Percentiles rank a stretch among this genome's conserved stretches.
Evolutionary conservation across 2,113 vertebrate species (phyloP).

Genomic region (Paratilapia polleni): DNA sequence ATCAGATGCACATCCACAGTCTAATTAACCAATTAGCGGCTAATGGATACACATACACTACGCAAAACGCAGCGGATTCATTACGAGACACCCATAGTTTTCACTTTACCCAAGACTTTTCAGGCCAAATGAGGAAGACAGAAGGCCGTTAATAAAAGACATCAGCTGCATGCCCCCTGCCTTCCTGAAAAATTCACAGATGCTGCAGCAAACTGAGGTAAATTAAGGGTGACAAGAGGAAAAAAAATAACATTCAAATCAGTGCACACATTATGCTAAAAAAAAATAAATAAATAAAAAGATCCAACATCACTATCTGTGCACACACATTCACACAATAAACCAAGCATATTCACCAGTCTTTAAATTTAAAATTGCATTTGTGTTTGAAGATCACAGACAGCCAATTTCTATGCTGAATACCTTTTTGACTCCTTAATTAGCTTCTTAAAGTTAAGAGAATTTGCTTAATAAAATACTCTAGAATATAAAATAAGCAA

Average conservation of each 20-base stretch:
- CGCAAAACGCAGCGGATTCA: slow-evolving; percentile 42
- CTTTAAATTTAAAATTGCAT: background rate
- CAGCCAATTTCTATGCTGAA: background rate
- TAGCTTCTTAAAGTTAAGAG: slow-evolving; percentile 17
- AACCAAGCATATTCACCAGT: background rate
- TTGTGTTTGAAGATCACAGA: slow-evolving; percentile 12
- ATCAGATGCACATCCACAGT: slow-evolving; percentile 69
- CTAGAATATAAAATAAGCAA: slow-evolving; percentile 9
- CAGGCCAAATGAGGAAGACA: slow-evolving; percentile 34
- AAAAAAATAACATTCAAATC: background rate
- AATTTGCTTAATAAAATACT: slow-evolving; percentile 9
- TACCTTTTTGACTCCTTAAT: slow-evolving; percentile 27
- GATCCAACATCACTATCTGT: background rate
- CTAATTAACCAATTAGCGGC: slow-evolving; percentile 73
- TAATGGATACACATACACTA: slow-evolving; percentile 64
- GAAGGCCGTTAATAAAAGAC: background rate
- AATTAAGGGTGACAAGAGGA: background rate
- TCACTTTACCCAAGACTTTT: slow-evolving; percentile 45
- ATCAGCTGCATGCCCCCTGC: background rate
- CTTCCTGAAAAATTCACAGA: background rate
- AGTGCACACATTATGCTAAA: background rate
- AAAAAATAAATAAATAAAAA: background rate
- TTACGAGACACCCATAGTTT: slow-evolving; percentile 32
- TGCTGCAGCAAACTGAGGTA: background rate
- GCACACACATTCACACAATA: background rate